phyloP scores from a whole-genome alignment of 2,888 invertebrate genomes.

The Diarsia brunnea region DNA sequence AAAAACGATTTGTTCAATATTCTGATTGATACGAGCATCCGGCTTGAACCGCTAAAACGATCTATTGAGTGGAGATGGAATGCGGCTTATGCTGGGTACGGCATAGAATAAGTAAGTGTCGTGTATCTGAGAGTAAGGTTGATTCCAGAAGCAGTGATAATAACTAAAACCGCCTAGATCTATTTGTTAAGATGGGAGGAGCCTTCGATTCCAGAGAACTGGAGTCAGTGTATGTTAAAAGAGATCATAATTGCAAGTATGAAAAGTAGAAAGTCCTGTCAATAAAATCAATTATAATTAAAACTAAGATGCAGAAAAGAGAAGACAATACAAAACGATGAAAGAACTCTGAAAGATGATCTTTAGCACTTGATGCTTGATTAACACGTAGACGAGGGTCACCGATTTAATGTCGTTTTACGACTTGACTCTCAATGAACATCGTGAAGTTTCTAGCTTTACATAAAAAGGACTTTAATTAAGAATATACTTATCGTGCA shows the following conservation, averaged over 20 bases:
- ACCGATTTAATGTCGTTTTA: constrained; percentile 27
- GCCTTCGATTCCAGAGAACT: neutral
- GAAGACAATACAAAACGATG: neutral
- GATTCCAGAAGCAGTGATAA: neutral
- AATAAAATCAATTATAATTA: too few species aligned
- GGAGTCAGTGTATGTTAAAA: neutral
- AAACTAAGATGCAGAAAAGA: neutral
- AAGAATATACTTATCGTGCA: neutral
- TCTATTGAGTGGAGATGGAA: constrained; percentile 12
- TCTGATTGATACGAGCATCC: constrained; percentile 19
- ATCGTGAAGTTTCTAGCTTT: neutral
- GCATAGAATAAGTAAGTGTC: neutral
- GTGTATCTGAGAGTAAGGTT: neutral
- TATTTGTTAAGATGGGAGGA: neutral
- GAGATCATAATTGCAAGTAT: neutral
- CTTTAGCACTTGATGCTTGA: neutral
- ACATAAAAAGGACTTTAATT: constrained; percentile 12
- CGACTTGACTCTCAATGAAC: constrained; percentile 11
- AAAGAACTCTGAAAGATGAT: neutral
- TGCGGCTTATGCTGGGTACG: neutral
- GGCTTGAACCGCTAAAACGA: neutral
- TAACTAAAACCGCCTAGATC: neutral
- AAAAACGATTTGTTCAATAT: constrained; percentile 20
- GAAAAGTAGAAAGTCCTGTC: neutral
- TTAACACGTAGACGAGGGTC: constrained; percentile 17